A percentile compares a stretch with the other conserved stretches of the same genome.
Conservation (phyloP, 2,113 vertebrate species). For the Ophthalmolycus amberensis region DNA sequence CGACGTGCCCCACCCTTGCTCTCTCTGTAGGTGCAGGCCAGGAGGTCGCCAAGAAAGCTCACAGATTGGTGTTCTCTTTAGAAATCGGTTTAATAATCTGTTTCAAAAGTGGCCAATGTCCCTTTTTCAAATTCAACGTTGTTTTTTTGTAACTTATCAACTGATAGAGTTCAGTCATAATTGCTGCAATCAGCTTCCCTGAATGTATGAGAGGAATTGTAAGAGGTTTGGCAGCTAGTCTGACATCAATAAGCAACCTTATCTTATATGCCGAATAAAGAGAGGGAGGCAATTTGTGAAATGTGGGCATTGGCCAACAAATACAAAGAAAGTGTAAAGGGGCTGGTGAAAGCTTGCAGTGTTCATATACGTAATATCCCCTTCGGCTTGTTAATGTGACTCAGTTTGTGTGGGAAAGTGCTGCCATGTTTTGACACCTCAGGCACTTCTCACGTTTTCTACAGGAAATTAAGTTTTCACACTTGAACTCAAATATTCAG, state of each 20-base stretch:
- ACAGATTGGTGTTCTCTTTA: constrained; percentile 28
- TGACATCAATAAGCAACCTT: constrained; percentile 33
- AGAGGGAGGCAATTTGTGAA: constrained; percentile 30
- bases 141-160: constrained; percentile 2
- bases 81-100: constrained; percentile 23
- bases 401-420: constrained; percentile 22
- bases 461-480: constrained; percentile 11
- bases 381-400: constrained; percentile 20
- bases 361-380: constrained; percentile 4
- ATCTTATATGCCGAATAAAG: constrained; percentile 27
- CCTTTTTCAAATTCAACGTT: not conserved
- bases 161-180: constrained; percentile 6
- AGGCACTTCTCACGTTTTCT: not conserved
- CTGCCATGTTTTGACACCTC: constrained; percentile 16
- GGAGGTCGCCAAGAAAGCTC: constrained; percentile 17
- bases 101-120: constrained; percentile 26
- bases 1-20: constrained; percentile 29
- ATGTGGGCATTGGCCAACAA: constrained; percentile 23
- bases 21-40: constrained; percentile 25
- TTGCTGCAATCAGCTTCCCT: constrained; percentile 20
- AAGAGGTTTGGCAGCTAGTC: constrained; percentile 21
- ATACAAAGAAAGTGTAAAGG: constrained; percentile 9
- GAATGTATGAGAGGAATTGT: constrained; percentile 9
- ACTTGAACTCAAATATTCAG: not conserved
- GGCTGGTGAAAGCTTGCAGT: not conserved